phyloP scores from a whole-genome alignment of 1,140 invertebrate genomes.

The Tetranychus cinnabarinus region DNA sequence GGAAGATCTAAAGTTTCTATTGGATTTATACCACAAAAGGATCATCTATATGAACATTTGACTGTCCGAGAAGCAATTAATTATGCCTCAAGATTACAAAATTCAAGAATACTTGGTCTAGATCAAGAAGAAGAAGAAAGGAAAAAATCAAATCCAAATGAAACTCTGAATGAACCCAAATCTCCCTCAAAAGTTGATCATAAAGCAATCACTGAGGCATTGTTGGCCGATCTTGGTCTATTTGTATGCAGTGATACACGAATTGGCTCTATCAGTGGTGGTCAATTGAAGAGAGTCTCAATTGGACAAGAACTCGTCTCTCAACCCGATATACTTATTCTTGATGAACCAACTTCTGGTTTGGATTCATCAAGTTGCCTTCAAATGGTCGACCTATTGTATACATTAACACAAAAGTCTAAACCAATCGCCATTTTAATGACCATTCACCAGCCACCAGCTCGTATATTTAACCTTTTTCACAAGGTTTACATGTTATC shows the following conservation, averaged over 20 bases:
- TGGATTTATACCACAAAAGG: slow-evolving; percentile 37
- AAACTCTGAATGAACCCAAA: not conserved
- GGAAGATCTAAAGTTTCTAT: slow-evolving; percentile 1
- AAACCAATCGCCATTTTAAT: slow-evolving; percentile 2
- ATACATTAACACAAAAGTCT: not conserved
- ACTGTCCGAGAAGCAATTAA: slow-evolving; percentile 70
- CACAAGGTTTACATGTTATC: slow-evolving; percentile 2
- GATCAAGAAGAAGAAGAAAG: not conserved
- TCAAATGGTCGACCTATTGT: not conserved
- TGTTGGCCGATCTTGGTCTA: slow-evolving; percentile 1
- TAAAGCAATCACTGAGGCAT: not conserved
- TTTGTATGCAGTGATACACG: not conserved
- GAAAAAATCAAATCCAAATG: not conserved
- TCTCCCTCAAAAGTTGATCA: not conserved
- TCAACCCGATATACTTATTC: slow-evolving; percentile 1
- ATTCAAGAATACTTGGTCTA: not conserved
- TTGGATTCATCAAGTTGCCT: slow-evolving; percentile 1
- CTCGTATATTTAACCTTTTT: slow-evolving; percentile 2
- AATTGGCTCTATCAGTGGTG: not conserved
- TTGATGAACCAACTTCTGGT: slow-evolving; percentile 8
- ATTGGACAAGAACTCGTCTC: slow-evolving; percentile 7
- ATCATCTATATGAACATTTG: slow-evolving; percentile 61
- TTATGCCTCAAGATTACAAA: slow-evolving; percentile 69
- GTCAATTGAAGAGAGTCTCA: slow-evolving; percentile 6
- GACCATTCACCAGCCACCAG: slow-evolving; percentile 6